Evolutionary conservation across 2,888 invertebrate genomes (phyloP), one percentile per base, ranked within the genome.

Genomic region (Scaptomyza flava): DNA sequence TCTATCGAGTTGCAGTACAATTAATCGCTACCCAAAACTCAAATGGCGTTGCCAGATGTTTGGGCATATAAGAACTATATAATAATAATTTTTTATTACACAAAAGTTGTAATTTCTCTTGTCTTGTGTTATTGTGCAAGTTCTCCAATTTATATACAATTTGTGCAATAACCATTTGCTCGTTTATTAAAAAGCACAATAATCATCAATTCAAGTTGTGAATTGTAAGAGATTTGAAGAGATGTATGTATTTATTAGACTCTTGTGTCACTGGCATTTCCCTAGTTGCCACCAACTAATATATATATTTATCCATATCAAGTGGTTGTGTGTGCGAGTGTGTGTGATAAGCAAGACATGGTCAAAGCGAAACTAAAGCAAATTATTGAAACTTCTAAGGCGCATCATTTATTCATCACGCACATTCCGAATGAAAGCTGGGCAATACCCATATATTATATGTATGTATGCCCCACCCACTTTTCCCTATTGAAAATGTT

Each of bases 371-470:
- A 84, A 79, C 85, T 81, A 76, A 81, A 78, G 73, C 78, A 70
- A 78, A 80, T 73, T 80, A 85, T 82, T 85, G 75, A 57, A 85
- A 82, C 67, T 82, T 80, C 62, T 66, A 71, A 68, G 70, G 56
- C 74, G 74, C 83, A 85, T 86, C 87, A 87, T 86, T 86, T 86
- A 87, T 83, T 85, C 87, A 87, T 81, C 79, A 77, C 83, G 76
- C 80, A 87, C 63, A 74, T 65, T 72, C 77, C 50, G 69, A 69
- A 70, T 75, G 77, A 79, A 72, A 77, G 79, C 57, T 65, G 61
- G 57, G 66, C 61, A 68, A 77, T 53, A 72, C 52, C 64, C 66
- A 77, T 73, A 73, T 71, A 81, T 72, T 72, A 77, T 74, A 17
- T 17, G 17, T 74, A 17, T 17, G 17, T 17, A 61, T 59, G 42